Evolutionary conservation across 1,140 invertebrate species (phyloP).

Genomic region (Drosophila lini): DNA sequence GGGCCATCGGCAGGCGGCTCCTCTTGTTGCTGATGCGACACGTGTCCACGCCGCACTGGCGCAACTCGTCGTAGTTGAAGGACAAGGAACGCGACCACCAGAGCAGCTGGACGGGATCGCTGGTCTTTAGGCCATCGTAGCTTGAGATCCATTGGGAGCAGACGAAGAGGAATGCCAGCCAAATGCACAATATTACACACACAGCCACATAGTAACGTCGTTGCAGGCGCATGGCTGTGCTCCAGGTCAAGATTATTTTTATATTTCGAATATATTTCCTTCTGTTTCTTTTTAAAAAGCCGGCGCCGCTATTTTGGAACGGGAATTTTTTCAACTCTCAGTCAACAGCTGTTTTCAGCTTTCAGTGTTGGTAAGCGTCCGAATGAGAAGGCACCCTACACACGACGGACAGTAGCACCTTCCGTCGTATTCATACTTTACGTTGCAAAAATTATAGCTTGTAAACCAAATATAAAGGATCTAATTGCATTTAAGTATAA

Average conservation of each 20-base stretch:
- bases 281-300: slow-evolving; percentile 22
- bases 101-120: slow-evolving; percentile 33
- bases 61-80: slow-evolving; percentile 50
- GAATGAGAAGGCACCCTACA: too few relatives aligned
- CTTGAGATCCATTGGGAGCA: neutral
- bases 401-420: too few relatives aligned
- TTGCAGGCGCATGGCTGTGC: slow-evolving; percentile 40
- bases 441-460: too few relatives aligned
- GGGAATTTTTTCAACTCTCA: slow-evolving; percentile 1
- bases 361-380: slow-evolving; percentile 8
- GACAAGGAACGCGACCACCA: slow-evolving; percentile 60
- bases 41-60: slow-evolving; percentile 32
- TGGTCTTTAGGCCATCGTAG: neutral
- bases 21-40: slow-evolving; percentile 62
- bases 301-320: slow-evolving; percentile 13
- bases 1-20: slow-evolving; percentile 4
- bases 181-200: neutral
- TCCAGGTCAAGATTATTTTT: neutral
- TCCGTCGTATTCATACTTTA: too few relatives aligned
- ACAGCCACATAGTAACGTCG: slow-evolving; percentile 4
- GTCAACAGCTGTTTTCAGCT: slow-evolving; percentile 20
- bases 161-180: slow-evolving; percentile 5
- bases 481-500: too few relatives aligned
- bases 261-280: neutral
- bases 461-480: too few relatives aligned